These are phyloP conservation scores for Nasonia longicornis DNA, from an alignment of 1,140 invertebrate genomes.

Conservation along the genomic window DNA sequence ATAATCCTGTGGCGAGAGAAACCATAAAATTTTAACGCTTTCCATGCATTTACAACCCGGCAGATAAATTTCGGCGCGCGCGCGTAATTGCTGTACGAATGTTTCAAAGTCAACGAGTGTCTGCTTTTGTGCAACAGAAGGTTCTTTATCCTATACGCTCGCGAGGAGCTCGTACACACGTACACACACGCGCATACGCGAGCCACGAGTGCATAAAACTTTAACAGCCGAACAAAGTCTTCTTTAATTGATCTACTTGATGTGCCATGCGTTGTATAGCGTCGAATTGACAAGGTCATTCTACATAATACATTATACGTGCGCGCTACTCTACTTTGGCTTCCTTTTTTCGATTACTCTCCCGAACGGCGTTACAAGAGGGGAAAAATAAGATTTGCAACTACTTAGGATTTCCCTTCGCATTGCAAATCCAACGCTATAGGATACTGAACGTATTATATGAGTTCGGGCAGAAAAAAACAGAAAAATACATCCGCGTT, in stretches of 20 bases:
- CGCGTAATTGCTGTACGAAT: background rate
- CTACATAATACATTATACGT: conserved; percentile 12
- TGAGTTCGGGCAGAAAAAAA: too few relatives aligned
- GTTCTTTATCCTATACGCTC: background rate
- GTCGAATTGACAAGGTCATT: conserved; percentile 38
- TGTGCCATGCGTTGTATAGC: background rate
- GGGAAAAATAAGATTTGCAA: too few relatives aligned
- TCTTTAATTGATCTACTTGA: conserved; percentile 41
- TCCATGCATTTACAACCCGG: background rate
- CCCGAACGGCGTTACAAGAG: too few relatives aligned
- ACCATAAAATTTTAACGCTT: background rate
- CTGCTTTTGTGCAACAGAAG: conserved; percentile 11
- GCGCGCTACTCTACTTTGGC: conserved; percentile 21
- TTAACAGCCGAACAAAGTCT: conserved; percentile 34
- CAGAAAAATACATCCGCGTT: too few relatives aligned
- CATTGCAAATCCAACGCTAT: too few relatives aligned
- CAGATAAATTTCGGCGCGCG: background rate
- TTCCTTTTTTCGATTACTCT: conserved; percentile 39
- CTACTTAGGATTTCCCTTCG: too few relatives aligned
- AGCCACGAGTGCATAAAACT: conserved; percentile 21
- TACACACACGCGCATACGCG: too few relatives aligned
- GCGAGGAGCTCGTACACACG: background rate
- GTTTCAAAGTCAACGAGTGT: conserved; percentile 13
- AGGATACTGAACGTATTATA: too few relatives aligned
- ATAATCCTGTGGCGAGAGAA: background rate